Percentiles rank a stretch among this genome's conserved stretches.
These are phyloP conservation scores for Netelia virgata DNA, from an alignment of 2,888 invertebrate genomes.

Conservation along the genomic window DNA sequence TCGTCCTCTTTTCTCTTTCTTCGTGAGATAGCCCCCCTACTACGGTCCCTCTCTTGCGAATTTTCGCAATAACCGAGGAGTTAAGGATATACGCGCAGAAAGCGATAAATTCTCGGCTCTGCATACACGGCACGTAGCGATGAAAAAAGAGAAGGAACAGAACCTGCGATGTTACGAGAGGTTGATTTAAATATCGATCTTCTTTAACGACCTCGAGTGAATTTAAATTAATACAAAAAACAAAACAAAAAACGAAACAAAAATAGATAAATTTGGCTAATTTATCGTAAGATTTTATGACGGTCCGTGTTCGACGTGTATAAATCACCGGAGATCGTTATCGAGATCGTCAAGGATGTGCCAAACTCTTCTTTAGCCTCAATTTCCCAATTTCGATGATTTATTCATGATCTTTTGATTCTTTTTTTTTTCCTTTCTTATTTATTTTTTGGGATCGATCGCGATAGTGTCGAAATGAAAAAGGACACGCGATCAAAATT, in stretches of 20 bases:
- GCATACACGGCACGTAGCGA: constrained; percentile 15
- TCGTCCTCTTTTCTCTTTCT: constrained; percentile 61
- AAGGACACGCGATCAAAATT: not conserved
- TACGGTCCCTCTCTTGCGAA: not conserved
- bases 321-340: constrained; percentile 6
- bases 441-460: not conserved
- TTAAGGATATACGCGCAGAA: constrained; percentile 1
- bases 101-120: constrained; percentile 47
- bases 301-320: not conserved
- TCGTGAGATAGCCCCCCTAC: constrained; percentile 34
- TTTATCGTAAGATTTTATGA: constrained; percentile 2
- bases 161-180: not conserved
- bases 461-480: constrained; percentile 18
- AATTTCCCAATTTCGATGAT: constrained; percentile 40
- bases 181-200: constrained; percentile 8
- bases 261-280: constrained; percentile 9
- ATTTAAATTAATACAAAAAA: not conserved
- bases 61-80: constrained; percentile 48
- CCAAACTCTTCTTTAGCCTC: constrained; percentile 14
- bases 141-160: not conserved
- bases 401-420: constrained; percentile 30
- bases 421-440: not conserved
- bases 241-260: not conserved
- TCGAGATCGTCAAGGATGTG: constrained; percentile 19
- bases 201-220: not conserved